Base-by-base conservation (phyloP, 2,797 vertebrate genomes). In the Babyrousa celebensis region DNA sequence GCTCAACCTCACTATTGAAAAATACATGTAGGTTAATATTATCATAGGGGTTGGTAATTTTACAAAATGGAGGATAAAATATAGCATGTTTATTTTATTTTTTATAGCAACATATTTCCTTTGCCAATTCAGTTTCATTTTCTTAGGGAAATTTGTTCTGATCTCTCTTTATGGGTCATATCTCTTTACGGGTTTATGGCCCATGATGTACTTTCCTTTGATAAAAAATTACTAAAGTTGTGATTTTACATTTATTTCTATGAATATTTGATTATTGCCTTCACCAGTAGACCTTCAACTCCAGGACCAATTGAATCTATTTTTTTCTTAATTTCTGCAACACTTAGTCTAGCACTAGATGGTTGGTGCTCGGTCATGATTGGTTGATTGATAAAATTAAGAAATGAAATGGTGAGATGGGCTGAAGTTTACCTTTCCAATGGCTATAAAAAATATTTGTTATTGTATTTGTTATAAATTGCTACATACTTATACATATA, bases 321-420 rank as follows among this genome's bases (percentile, higher is more conserved):
- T 77, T 85, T 89, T 56, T 83, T 91, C 25, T 71, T 94, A 92
- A n/a, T 68, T 23, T 79, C 29, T 85, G 36, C 5, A 93, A 32
- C 5, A 60, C 29, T 78, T 89, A 68, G 18, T 27, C 54, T 32
- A 71, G 23, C 63, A 21, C 54, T 80, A 70, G 18, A 36, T 1
- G 62, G 29, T 48, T 80, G 32, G 17, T 58, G 20, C 27, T 89
- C 3, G 8, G 3, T 72, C 72, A 78, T 36, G 36, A 43, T 29
- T 74, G 52, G 75, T 12, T 63, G 32, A 68, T 4, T 23, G 21
- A 27, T 29, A 72, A n/a, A 80, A 58, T 90, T 7, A 95, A 79
- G 75, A 82, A 78, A 62, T 2, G 1, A 94, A 60, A 36, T 82
- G 32, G 23, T 88, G 25, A 70, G 32, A 56, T 83, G 15, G 15